Evolutionary conservation across 2,797 vertebrate species (phyloP).

Genomic region (Lophius americanus): DNA sequence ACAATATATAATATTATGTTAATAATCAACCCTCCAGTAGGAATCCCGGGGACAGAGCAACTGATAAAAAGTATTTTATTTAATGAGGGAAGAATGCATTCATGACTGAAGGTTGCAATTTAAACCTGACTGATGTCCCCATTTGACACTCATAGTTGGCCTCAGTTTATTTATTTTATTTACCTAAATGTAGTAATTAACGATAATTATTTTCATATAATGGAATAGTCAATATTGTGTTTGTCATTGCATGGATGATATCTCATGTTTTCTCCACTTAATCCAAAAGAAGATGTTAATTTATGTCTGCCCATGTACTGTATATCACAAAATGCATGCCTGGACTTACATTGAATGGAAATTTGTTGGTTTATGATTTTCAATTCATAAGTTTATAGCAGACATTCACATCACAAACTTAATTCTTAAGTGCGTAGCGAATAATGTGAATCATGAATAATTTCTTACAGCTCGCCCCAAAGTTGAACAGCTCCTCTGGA

Average conservation of each 20-base stretch:
- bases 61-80: no score
- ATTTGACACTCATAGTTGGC: not conserved
- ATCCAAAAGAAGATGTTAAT: not conserved
- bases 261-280: not conserved
- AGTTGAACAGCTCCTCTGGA: slow-evolving; percentile 82
- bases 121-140: not conserved
- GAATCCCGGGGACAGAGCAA: no score
- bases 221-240: not conserved
- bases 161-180: not conserved
- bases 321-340: no score
- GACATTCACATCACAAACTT: no score
- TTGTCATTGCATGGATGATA: not conserved
- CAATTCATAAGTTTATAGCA: no score
- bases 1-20: no score
- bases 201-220: not conserved
- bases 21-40: no score
- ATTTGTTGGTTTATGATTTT: not conserved
- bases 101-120: not conserved
- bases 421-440: not conserved
- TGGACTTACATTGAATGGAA: no score
- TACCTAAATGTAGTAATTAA: not conserved
- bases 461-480: slow-evolving; percentile 89
- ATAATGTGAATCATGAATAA: not conserved
- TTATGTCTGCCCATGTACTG: no score
- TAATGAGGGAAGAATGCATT: not conserved